A percentile compares a stretch with the other conserved stretches of the same genome.
phyloP scores from a whole-genome alignment of 2,888 invertebrate species.

The Allolobophora icterica region DNA sequence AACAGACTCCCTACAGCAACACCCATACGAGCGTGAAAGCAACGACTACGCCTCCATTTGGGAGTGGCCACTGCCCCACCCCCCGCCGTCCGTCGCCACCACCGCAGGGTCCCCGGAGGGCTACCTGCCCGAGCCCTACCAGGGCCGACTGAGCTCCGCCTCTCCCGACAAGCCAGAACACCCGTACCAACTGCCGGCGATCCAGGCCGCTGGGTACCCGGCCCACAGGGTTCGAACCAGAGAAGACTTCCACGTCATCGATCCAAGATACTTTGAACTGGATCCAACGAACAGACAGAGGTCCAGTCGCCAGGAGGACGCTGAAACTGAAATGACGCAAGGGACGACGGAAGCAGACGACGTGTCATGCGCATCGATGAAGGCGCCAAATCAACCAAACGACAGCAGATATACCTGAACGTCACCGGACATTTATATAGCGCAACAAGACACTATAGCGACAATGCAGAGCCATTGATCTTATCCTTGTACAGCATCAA shows the following conservation, averaged over 20 bases:
- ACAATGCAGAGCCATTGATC: too few species aligned
- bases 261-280: slow-evolving; percentile 4
- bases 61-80: slow-evolving; percentile 29
- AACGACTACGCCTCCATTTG: slow-evolving; percentile 36
- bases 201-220: slow-evolving; percentile 9
- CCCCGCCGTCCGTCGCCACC: background rate
- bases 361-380: slow-evolving; percentile 17
- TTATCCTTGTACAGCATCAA: too few species aligned
- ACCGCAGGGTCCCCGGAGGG: background rate
- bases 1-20: background rate
- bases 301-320: background rate
- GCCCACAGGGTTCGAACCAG: background rate
- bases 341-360: background rate
- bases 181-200: slow-evolving; percentile 26
- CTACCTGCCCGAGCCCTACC: slow-evolving; percentile 17
- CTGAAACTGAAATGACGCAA: background rate
- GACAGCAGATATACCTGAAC: background rate
- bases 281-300: background rate
- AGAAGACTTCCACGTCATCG: background rate
- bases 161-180: slow-evolving; percentile 14
- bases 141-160: slow-evolving; percentile 13
- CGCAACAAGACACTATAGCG: background rate
- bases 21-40: slow-evolving; percentile 21
- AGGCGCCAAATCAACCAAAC: slow-evolving; percentile 14
- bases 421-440: background rate